Evolutionary conservation across 2,113 vertebrate species (phyloP).

Genomic region (Taurulus bubalis): DNA sequence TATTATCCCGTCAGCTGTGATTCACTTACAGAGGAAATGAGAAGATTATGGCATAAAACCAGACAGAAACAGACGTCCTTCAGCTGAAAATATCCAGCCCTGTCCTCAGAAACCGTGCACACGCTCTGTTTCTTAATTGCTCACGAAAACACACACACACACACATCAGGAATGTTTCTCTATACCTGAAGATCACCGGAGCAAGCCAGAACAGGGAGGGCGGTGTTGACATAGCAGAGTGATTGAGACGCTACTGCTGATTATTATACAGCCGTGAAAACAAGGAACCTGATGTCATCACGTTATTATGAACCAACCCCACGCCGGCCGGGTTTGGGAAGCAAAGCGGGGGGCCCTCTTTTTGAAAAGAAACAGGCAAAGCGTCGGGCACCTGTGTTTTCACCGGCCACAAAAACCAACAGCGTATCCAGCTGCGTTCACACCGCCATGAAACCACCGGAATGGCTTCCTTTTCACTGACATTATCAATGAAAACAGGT

Average conservation of each 20-base stretch:
- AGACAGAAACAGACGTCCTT: constrained; percentile 9
- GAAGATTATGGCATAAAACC: constrained; percentile 48
- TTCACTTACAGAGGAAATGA: constrained; percentile 63
- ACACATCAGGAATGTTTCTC: constrained; percentile 69
- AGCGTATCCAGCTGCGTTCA: constrained; percentile 36
- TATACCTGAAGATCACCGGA: constrained; percentile 42
- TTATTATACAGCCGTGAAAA: constrained; percentile 68
- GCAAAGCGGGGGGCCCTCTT: not conserved
- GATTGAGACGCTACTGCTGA: constrained; percentile 63
- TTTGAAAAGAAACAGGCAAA: constrained; percentile 17
- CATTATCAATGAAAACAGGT: constrained; percentile 45
- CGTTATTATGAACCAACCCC: constrained; percentile 33
- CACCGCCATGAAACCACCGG: constrained; percentile 59
- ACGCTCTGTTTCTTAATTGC: constrained; percentile 41
- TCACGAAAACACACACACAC: constrained; percentile 39
- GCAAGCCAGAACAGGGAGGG: constrained; percentile 76
- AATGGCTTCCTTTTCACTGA: constrained; percentile 62
- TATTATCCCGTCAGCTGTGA: constrained; percentile 65
- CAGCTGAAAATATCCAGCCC: constrained; percentile 37
- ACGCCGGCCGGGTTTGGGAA: no score
- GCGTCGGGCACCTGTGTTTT: constrained; percentile 73
- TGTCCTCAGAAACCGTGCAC: constrained; percentile 30
- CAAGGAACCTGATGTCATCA: constrained; percentile 62
- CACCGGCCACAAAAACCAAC: not conserved
- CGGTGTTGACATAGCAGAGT: constrained; percentile 68